Evolutionary conservation across 64 coral and sea anemone genomes (phyloP).

Genomic region (Stichodactyla mertensii): DNA sequence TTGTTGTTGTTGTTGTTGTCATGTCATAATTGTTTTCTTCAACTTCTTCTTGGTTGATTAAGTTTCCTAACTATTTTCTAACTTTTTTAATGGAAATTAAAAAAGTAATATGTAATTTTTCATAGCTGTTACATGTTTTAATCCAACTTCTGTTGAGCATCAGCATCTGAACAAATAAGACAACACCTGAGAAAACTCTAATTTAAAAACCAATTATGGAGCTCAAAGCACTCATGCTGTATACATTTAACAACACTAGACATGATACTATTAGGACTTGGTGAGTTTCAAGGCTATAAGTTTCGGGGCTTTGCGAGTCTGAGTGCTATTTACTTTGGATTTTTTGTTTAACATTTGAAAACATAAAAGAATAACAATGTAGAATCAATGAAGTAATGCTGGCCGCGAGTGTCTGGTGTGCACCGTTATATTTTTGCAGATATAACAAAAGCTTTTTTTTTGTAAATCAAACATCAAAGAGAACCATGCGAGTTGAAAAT

Average conservation of each 20-base stretch:
- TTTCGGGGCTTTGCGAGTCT: neutral
- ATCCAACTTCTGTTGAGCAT: no score
- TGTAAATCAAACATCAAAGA: neutral
- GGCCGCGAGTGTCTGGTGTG: neutral
- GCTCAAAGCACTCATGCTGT: neutral
- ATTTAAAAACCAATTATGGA: neutral
- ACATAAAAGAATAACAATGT: neutral
- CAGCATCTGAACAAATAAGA: neutral
- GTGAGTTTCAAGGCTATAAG: neutral
- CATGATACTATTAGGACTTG: conserved; percentile 1
- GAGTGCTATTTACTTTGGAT: neutral
- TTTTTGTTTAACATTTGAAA: conserved; percentile 1
- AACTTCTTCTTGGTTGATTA: no score
- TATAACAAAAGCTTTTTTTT: neutral
- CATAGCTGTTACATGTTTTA: no score
- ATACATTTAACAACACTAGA: neutral
- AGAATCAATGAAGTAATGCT: neutral
- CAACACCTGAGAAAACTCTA: neutral
- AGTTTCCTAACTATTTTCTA: no score
- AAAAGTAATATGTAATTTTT: no score
- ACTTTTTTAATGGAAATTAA: no score
- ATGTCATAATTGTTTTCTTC: no score
- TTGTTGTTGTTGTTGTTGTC: no score
- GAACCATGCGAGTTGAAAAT: no score
- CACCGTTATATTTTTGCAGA: neutral